Evolutionary conservation across 2,113 vertebrate species (phyloP).

Genomic region (Onychostruthus taczanowskii): DNA sequence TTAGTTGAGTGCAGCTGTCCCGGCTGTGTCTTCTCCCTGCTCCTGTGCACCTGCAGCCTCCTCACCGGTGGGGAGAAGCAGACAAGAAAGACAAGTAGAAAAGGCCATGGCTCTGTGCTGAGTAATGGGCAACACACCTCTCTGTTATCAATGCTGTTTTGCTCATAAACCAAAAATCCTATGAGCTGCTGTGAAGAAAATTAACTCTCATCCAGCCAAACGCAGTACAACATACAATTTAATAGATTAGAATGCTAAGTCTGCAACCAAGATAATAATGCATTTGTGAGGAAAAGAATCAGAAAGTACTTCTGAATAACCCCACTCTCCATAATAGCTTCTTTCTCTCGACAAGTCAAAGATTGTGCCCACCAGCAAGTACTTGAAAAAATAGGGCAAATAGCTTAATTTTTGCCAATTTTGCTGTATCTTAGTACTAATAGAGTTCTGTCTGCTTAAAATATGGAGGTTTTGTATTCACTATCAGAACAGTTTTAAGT

Average conservation of each 20-base stretch:
- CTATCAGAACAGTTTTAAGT: background rate
- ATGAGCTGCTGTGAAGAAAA: background rate
- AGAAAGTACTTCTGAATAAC: background rate
- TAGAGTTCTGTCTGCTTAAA: background rate
- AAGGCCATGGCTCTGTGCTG: background rate
- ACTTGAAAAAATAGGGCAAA: background rate
- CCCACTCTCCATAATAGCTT: rapidly evolving
- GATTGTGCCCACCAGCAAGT: background rate
- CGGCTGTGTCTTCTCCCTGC: background rate
- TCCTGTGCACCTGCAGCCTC: background rate
- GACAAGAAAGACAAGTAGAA: background rate
- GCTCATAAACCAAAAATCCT: background rate
- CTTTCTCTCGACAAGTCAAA: background rate
- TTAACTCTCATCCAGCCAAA: background rate
- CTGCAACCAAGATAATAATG: rapidly evolving
- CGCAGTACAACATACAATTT: background rate
- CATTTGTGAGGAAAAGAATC: background rate
- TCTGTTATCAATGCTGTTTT: background rate
- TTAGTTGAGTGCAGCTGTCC: background rate
- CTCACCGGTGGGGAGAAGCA: rapidly evolving
- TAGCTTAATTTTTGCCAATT: background rate
- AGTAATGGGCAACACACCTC: rapidly evolving
- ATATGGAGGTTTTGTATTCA: background rate
- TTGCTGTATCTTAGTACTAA: background rate
- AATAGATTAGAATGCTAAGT: too few relatives aligned